A percentile compares a stretch with the other conserved stretches of the same genome.
phyloP scores from a whole-genome alignment of 2,888 invertebrate genomes.

The Amorpha juglandis region DNA sequence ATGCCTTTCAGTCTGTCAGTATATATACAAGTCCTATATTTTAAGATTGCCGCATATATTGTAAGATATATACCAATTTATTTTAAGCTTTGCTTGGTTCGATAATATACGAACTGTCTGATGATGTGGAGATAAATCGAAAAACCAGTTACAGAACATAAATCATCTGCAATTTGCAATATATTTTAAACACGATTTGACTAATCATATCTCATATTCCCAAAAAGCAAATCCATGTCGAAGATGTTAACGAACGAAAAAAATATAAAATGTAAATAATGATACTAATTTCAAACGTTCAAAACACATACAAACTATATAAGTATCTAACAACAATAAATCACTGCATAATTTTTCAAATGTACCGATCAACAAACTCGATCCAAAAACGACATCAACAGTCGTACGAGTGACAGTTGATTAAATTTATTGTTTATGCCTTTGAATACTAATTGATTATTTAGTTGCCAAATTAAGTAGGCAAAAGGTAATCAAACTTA shows the following conservation, averaged over 20 bases:
- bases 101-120: too few species aligned
- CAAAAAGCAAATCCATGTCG: too few species aligned
- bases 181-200: too few species aligned
- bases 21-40: too few species aligned
- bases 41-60: neutral
- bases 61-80: too few species aligned
- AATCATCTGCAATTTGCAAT: too few species aligned
- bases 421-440: slow-evolving; percentile 15
- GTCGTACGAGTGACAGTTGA: slow-evolving; percentile 7
- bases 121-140: too few species aligned
- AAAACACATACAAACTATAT: neutral
- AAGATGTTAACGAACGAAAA: neutral
- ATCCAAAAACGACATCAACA: slow-evolving; percentile 6
- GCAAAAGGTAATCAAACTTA: neutral
- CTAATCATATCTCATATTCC: too few species aligned
- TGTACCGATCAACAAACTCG: slow-evolving; percentile 4
- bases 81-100: too few species aligned
- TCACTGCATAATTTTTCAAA: neutral
- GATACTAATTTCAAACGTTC: neutral
- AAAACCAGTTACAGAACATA: too few species aligned
- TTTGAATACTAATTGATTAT: slow-evolving; percentile 7
- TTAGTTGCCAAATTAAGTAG: slow-evolving; percentile 1
- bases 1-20: neutral
- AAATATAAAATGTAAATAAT: neutral
- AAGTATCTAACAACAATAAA: slow-evolving; percentile 1